Percentiles rank a stretch among this genome's conserved stretches.
Evolutionary conservation across 2,888 invertebrate genomes (phyloP).

Genomic region (Dicycla oo): DNA sequence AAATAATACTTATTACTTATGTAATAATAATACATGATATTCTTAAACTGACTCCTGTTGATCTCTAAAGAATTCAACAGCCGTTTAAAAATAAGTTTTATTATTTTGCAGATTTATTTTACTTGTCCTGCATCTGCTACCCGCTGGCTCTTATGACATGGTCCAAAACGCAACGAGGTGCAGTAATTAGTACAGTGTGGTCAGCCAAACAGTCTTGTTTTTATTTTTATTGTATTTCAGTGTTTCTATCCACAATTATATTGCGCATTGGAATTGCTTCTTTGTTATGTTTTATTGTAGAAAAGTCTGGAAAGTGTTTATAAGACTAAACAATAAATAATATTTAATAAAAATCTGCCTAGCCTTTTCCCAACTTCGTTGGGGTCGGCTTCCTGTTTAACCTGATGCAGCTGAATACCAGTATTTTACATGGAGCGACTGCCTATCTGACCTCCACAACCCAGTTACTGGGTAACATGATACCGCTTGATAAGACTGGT

Average conservation of each 20-base stretch:
- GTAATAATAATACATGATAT: no score
- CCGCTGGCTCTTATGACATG: constrained; percentile 45
- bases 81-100: background rate
- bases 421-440: background rate
- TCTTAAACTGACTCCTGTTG: background rate
- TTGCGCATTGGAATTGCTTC: constrained; percentile 23
- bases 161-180: constrained; percentile 67
- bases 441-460: background rate
- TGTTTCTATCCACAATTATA: constrained; percentile 40
- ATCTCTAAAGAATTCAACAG: background rate
- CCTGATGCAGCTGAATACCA: background rate
- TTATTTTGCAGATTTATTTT: background rate
- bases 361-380: background rate
- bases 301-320: background rate
- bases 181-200: constrained; percentile 78
- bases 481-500: background rate
- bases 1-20: background rate
- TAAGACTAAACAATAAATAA: background rate
- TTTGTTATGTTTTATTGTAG: constrained; percentile 4
- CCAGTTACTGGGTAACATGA: background rate
- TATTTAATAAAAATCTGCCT: background rate
- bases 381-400: background rate
- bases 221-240: constrained; percentile 57
- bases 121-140: background rate
- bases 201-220: constrained; percentile 75